Evolutionary conservation across 2,113 vertebrate species (phyloP), one percentile per base, ranked within the genome.

Genomic region (Choloepus hoffmanni): DNA sequence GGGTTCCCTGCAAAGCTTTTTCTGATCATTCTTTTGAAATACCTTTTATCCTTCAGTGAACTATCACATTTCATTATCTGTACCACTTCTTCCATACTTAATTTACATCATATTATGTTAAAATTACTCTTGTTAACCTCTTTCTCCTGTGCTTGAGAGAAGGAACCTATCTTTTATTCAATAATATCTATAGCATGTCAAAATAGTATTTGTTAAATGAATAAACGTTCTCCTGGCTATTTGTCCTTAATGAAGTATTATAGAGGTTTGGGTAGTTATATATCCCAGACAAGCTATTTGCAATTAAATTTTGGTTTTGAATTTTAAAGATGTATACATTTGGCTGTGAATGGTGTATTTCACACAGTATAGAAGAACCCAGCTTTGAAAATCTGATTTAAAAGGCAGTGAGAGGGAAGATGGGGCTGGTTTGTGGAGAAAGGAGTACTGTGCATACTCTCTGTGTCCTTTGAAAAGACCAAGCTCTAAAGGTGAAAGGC

Each of bases 121-220:
- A 33, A 89, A 13, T 90, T 65, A 73, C 87, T 93, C 89, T 92
- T 93, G 24, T 72, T 94, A 15, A 89, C 5, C 16, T 85, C 55
- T 90, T 93, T 82, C 58, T 78, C 33, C 33, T 79, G 9, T 62
- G 16, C 30, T 30, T 83, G 72, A 86, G 45, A 95, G 11, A 33
- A 85, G 45, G n/a, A n/a, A 84, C 30, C 33, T 90, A 78, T 1
- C 13, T 84, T 76, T 81, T 43, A 72, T 48, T 89, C 23, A 79
- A 48, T 1, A 82, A 43, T 89, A 30, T 81, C 24, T 92, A 83
- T 14, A 36, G 48, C 74, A 1, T 79, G 23, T 67, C 1, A 94
- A 92, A 92, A 45, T 73, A 70, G 16, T 94, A 73, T 85, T 85
- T 94, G 14, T 87, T 89, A 95, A 60, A 36, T 74, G 33, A 93